Evolutionary conservation across 64 coral and sea anemone species (phyloP).

Genomic region (Platygyra sinensis): DNA sequence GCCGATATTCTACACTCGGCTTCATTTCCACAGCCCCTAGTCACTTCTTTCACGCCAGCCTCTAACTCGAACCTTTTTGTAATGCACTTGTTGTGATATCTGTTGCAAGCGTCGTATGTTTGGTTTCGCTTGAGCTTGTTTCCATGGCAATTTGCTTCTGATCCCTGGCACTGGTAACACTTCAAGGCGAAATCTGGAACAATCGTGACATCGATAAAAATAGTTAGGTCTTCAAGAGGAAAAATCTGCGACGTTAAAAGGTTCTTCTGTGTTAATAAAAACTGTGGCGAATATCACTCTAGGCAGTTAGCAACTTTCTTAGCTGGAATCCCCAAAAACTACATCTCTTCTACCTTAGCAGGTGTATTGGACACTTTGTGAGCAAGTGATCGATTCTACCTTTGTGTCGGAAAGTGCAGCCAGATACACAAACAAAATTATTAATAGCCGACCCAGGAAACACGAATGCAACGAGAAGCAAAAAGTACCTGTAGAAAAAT

Average conservation of each 20-base stretch:
- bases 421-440: too few relatives aligned
- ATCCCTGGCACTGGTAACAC: slow-evolving; percentile 6
- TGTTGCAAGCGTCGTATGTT: background rate
- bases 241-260: too few relatives aligned
- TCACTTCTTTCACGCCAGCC: background rate
- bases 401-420: too few relatives aligned
- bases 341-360: background rate
- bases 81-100: background rate
- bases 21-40: background rate
- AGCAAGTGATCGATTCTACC: too few relatives aligned
- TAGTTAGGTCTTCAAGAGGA: too few relatives aligned
- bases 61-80: background rate
- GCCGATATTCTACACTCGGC: background rate
- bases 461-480: too few relatives aligned
- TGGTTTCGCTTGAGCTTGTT: background rate
- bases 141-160: background rate
- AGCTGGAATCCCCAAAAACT: too few relatives aligned
- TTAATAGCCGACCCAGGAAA: too few relatives aligned
- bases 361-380: background rate
- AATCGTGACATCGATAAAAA: background rate
- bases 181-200: background rate
- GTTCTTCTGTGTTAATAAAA: too few relatives aligned
- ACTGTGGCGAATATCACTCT: too few relatives aligned
- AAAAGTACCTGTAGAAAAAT: too few relatives aligned
- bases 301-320: too few relatives aligned